phyloP scores from a whole-genome alignment of 1,140 invertebrate genomes.

The Marisa cornuarietis region DNA sequence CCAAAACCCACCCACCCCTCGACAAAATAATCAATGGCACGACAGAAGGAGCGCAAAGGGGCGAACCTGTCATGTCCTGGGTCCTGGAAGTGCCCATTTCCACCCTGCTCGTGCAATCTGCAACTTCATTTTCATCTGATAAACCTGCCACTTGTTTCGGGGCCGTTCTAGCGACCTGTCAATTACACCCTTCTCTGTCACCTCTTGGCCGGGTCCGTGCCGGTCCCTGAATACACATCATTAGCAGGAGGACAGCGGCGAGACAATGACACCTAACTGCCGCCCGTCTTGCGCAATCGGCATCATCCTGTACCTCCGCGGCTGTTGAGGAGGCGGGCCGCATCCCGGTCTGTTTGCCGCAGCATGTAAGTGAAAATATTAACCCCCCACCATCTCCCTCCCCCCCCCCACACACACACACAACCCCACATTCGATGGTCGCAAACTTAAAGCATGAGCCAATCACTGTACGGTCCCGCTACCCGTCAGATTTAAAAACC shows the following conservation, averaged over 20 bases:
- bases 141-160: conserved; percentile 22
- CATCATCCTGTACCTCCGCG: conserved; percentile 7
- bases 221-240: conserved; percentile 25
- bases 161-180: conserved; percentile 20
- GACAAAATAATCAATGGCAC: conserved; percentile 22
- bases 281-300: conserved; percentile 22
- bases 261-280: conserved; percentile 22
- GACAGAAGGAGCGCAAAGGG: conserved; percentile 13
- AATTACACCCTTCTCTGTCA: conserved; percentile 27
- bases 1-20: neutral
- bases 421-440: no score
- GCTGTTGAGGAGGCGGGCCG: no score
- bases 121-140: conserved; percentile 27
- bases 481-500: conserved; percentile 1
- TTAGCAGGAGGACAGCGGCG: conserved; percentile 8
- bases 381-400: no score
- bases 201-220: conserved; percentile 13
- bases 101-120: conserved; percentile 26
- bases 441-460: no score
- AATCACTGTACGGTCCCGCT: no score
- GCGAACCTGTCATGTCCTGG: conserved; percentile 22
- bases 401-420: no score
- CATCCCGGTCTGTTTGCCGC: no score
- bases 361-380: no score
- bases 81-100: conserved; percentile 17